Conservation (phyloP, 2,113 vertebrate species). For the Elephantulus edwardii region DNA sequence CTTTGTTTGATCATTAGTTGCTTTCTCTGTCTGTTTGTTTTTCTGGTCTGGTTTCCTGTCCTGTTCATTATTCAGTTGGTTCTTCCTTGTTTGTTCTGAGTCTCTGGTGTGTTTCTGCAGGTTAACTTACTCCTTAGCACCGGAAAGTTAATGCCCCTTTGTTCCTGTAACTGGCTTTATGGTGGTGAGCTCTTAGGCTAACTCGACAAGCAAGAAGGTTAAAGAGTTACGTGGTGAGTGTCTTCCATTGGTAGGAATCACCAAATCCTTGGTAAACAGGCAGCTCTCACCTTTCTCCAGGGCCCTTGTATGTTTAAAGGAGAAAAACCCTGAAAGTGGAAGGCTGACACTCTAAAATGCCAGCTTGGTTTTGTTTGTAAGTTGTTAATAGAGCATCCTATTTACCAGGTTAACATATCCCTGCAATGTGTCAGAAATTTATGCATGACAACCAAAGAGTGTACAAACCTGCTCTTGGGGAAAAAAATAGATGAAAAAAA, state of each 20-base stretch:
- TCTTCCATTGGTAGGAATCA: not conserved
- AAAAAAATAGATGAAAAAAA: not conserved
- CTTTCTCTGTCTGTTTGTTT: slow-evolving; percentile 75
- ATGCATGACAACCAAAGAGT: not conserved
- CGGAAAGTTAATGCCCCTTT: slow-evolving; percentile 46
- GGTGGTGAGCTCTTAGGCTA: slow-evolving; percentile 8
- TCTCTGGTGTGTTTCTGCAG: slow-evolving; percentile 69
- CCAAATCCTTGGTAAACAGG: not conserved
- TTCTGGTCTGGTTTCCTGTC: slow-evolving; percentile 76
- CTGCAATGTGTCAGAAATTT: not conserved
- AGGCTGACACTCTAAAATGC: not conserved
- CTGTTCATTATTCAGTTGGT: slow-evolving; percentile 58
- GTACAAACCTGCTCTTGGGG: not conserved
- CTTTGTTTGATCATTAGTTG: slow-evolving; percentile 73
- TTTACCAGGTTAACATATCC: not conserved
- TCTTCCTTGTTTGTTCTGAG: slow-evolving; percentile 74
- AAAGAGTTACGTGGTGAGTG: not conserved
- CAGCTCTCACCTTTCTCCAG: not conserved
- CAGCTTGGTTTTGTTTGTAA: not conserved
- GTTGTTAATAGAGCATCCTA: not conserved
- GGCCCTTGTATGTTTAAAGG: not conserved
- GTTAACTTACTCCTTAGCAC: slow-evolving; percentile 44
- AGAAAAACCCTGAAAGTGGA: not conserved
- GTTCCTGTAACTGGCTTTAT: slow-evolving; percentile 64
- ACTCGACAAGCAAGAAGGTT: not conserved